Conservation (phyloP, 2,797 vertebrate genomes). For the Neoniphon sammara region DNA sequence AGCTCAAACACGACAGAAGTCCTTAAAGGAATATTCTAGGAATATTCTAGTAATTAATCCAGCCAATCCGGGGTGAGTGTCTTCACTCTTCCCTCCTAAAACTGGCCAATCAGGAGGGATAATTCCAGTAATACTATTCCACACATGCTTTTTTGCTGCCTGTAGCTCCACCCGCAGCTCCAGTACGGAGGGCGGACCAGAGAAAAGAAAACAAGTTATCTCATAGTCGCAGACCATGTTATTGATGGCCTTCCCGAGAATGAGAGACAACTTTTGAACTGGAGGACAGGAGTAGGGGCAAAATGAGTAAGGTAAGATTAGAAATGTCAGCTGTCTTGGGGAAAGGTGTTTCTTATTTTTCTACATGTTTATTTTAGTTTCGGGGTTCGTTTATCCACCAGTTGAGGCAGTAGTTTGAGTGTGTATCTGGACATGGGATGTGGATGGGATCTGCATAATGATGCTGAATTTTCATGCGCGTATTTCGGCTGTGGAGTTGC, state of each 20-base stretch:
- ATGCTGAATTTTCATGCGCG: constrained; percentile 39
- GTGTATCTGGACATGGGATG: constrained; percentile 3
- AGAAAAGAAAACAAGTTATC: constrained; percentile 79
- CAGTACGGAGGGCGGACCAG: constrained; percentile 60
- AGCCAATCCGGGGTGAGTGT: constrained; percentile 71
- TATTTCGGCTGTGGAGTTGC: constrained; percentile 26
- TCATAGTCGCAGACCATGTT: constrained; percentile 62
- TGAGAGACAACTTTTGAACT: constrained; percentile 56
- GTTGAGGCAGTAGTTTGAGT: background rate
- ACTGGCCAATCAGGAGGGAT: constrained; percentile 68
- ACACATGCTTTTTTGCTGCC: constrained; percentile 46
- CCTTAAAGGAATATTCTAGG: constrained; percentile 1
- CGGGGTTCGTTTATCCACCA: background rate
- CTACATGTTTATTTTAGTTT: background rate
- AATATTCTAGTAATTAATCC: constrained; percentile 9
- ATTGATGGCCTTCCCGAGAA: constrained; percentile 57
- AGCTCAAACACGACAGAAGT: background rate
- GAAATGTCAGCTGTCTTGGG: background rate
- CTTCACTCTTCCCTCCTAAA: constrained; percentile 51
- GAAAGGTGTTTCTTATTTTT: constrained; percentile 3
- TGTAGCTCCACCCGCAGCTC: constrained; percentile 65
- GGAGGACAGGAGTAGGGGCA: constrained; percentile 65
- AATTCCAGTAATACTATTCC: constrained; percentile 66
- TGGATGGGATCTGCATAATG: constrained; percentile 17
- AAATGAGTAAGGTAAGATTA: constrained; percentile 82